Percentiles rank a stretch among this genome's conserved stretches.
phyloP scores from a whole-genome alignment of 2,888 invertebrate genomes.

The Cephus runcator region DNA sequence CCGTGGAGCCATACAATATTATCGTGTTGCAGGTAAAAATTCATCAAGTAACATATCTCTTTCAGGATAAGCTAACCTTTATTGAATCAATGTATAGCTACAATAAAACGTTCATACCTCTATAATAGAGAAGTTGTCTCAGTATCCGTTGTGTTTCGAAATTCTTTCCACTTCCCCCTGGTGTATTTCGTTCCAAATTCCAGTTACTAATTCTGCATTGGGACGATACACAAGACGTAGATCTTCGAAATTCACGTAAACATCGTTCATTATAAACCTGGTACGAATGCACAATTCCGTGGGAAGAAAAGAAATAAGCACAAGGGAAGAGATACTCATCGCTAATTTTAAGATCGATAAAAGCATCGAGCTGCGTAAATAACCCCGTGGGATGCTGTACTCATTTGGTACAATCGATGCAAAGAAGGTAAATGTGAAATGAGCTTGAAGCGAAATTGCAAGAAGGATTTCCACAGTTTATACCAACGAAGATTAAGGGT shows the following conservation, averaged over 20 bases:
- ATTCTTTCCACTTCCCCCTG: too few relatives aligned
- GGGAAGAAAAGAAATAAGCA: background rate
- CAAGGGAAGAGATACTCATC: background rate
- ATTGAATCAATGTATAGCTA: too few relatives aligned
- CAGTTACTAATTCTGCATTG: too few relatives aligned
- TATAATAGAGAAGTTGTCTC: too few relatives aligned
- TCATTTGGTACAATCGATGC: background rate
- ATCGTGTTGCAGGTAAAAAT: too few relatives aligned
- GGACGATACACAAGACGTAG: too few relatives aligned
- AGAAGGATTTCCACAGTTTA: background rate
- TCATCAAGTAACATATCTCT: too few relatives aligned
- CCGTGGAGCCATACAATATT: too few relatives aligned
- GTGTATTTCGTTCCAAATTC: too few relatives aligned
- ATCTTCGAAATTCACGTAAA: background rate
- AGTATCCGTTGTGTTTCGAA: too few relatives aligned
- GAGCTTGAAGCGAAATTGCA: background rate
- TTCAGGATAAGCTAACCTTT: too few relatives aligned
- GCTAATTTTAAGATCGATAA: constrained; percentile 14
- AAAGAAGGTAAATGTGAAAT: background rate
- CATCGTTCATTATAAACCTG: background rate
- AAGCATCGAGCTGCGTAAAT: background rate
- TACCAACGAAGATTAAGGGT: background rate
- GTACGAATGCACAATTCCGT: background rate
- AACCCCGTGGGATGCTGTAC: background rate
- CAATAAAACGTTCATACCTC: too few relatives aligned